Base-by-base conservation (phyloP, 2,888 invertebrate species). In the Cephus spinipes region DNA sequence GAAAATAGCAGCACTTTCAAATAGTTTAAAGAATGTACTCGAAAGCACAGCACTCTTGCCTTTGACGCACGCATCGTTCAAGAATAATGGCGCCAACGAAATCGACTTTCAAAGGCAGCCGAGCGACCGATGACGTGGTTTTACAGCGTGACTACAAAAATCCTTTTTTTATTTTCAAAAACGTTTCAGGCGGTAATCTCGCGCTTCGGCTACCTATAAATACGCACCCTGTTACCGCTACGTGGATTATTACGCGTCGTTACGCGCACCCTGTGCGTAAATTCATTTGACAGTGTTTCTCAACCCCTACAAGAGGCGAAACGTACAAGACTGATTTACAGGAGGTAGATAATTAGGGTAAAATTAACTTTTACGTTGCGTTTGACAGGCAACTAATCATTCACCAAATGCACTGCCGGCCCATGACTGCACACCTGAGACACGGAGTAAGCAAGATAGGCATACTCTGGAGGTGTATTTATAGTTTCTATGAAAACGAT, bases 221-320 rank as follows among this genome's bases (percentile, higher is more conserved):
- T 77, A 74, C 55, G 31, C 71, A 23, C 71, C 71, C 31, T 15
- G 71, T 32, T 33, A 33, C 71, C 31, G 12, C 31, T 30, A 12
- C 68, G 73, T 34, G 76, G 78, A 68, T 76, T 78, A 73, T 76
- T 73, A 73, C 71, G 73, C 73, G 69, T 68, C 78, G 78, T 78
- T 78, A 78, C 68, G 78, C 76, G 69, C 78, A 78, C 71, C 68
- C 73, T 76, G 78, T 76, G 76, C 55, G 55, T 75, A 76, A 78
- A 78, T 35, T 74, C 71, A 33, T 71, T 71, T 33, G 31, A 12
- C 71, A 33, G 71, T 33, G 71, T 31, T 71, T 31, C 71, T 74
- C 74, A 74, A 32, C 36, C 74, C 2, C 23, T 2, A 6, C 4
- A 30, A 12, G 34, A 34, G n/a, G 31, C 34, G 15, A 73, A n/a